phyloP scores from a whole-genome alignment of 2,797 vertebrate species.

The Gastrophryne carolinensis region DNA sequence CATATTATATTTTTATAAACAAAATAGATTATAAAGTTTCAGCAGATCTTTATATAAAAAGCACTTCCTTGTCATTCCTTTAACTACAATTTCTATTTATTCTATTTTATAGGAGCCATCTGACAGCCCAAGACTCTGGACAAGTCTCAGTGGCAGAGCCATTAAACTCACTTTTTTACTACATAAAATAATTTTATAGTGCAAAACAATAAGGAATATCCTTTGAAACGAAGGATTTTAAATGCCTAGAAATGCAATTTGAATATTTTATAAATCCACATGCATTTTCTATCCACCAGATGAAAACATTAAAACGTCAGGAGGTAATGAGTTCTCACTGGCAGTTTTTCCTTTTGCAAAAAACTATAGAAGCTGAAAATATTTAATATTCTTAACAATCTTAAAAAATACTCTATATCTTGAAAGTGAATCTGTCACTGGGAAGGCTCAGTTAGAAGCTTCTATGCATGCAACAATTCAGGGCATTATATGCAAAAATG shows the following conservation, averaged over 20 bases:
- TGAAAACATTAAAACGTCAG: conserved; percentile 32
- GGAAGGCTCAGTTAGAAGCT: too few species aligned
- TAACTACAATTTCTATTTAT: conserved; percentile 4
- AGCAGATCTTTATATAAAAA: not conserved
- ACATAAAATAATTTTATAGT: conserved; percentile 52
- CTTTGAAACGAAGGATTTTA: conserved; percentile 14
- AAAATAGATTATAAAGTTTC: not conserved
- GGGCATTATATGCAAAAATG: too few species aligned
- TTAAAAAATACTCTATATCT: not conserved
- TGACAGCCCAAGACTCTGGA: not conserved
- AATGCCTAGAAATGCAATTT: not conserved
- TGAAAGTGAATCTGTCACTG: too few species aligned
- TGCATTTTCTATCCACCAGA: not conserved
- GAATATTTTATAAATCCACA: conserved; percentile 5
- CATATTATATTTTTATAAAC: not conserved
- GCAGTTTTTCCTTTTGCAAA: conserved; percentile 11
- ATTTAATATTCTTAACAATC: conserved; percentile 7
- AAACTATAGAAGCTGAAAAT: conserved; percentile 1
- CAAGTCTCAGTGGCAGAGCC: not conserved
- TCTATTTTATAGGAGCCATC: not conserved
- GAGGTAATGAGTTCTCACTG: conserved; percentile 25
- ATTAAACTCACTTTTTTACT: not conserved
- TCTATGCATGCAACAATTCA: too few species aligned
- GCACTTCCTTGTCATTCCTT: not conserved
- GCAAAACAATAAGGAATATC: conserved; percentile 10